Evolutionary conservation across 2,113 vertebrate genomes (phyloP).

Genomic region (Ammospiza caudacuta): DNA sequence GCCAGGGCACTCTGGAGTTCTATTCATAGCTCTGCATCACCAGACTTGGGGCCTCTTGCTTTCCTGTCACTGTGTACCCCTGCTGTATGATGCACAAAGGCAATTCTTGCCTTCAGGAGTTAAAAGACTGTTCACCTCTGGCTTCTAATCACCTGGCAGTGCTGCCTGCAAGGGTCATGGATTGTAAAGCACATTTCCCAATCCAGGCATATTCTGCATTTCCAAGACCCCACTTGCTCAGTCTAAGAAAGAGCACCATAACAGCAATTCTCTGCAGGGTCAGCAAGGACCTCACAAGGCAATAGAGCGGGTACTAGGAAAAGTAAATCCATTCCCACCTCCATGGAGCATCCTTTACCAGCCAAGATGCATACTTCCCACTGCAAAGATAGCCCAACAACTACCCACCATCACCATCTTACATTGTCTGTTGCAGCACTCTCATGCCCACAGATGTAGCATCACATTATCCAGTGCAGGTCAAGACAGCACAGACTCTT

Average conservation of each 20-base stretch:
- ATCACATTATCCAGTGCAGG: not conserved
- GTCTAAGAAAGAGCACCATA: not conserved
- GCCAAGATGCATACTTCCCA: not conserved
- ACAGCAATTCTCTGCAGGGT: not conserved
- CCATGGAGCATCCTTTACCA: not conserved
- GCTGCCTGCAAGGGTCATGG: not conserved
- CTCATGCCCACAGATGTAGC: not conserved
- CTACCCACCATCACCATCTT: not conserved
- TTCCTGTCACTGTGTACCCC: not conserved
- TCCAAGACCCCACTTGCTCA: not conserved
- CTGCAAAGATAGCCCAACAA: not conserved
- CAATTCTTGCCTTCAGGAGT: not conserved
- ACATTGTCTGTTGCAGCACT: not conserved
- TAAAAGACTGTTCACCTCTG: not conserved
- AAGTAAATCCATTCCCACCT: not conserved
- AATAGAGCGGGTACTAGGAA: not conserved
- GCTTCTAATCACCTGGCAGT: not conserved
- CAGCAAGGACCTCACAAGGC: not conserved
- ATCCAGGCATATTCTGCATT: not conserved
- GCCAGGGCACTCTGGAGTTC: not conserved
- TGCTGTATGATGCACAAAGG: accelerated
- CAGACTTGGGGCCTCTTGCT: not conserved
- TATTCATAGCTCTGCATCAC: not conserved
- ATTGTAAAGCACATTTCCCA: not conserved
- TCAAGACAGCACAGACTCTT: not conserved